These are phyloP conservation scores for Hyaena hyaena DNA, from an alignment of 2,113 vertebrate genomes.

Conservation along the genomic window DNA sequence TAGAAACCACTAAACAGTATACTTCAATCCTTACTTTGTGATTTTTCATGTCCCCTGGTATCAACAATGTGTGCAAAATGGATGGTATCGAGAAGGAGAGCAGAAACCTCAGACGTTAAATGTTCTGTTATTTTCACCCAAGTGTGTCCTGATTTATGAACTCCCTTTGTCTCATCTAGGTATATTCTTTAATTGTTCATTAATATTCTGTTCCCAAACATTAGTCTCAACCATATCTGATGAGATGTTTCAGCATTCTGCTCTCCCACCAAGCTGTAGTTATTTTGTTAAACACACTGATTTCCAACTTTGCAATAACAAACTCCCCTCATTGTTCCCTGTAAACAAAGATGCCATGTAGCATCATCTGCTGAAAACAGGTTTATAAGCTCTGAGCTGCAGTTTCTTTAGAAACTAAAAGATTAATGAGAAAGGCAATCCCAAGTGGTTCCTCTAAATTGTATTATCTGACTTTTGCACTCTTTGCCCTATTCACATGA, in stretches of 20 bases:
- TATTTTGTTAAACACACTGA: constrained; percentile 15
- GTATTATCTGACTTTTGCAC: background rate
- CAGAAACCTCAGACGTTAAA: background rate
- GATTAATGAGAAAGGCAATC: constrained; percentile 7
- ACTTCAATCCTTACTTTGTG: background rate
- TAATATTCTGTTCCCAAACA: constrained; percentile 46
- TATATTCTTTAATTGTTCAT: constrained; percentile 44
- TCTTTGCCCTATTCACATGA: background rate
- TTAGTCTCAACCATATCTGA: background rate
- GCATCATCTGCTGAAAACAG: background rate
- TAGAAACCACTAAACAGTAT: background rate
- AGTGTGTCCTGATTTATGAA: constrained; percentile 47
- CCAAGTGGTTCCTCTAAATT: background rate
- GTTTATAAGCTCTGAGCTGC: background rate
- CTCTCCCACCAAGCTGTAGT: background rate
- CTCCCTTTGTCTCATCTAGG: background rate
- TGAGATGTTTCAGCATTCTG: background rate
- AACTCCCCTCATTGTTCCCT: background rate
- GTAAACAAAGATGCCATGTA: background rate
- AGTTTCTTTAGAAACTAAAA: background rate
- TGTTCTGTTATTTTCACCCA: constrained; percentile 34
- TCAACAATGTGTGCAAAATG: constrained; percentile 49
- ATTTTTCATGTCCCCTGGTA: constrained; percentile 44
- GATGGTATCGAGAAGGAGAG: background rate
- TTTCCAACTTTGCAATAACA: background rate